These are phyloP conservation scores for Myrmecophaga tridactyla DNA, from an alignment of 2,113 vertebrate species.

Conservation along the genomic window DNA sequence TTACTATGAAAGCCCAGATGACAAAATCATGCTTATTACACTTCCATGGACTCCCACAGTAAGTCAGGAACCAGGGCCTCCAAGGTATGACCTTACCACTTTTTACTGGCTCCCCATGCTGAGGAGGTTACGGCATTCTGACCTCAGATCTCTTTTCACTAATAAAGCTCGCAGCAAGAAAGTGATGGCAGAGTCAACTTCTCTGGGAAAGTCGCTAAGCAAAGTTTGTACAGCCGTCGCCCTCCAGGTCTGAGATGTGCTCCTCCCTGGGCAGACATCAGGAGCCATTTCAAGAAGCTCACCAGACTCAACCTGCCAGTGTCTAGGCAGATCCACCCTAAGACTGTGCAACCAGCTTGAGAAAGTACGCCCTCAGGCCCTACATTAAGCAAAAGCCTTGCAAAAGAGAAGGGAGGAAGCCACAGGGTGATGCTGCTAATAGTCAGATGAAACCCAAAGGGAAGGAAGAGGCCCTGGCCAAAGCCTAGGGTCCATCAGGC, in stretches of 20 bases:
- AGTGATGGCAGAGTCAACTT: not conserved
- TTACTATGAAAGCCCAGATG: not conserved
- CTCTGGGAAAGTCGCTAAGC: not conserved
- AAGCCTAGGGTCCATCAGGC: not conserved
- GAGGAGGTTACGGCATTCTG: not conserved
- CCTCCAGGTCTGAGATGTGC: not conserved
- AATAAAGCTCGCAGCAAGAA: not conserved
- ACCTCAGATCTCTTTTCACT: not conserved
- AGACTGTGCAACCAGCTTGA: not conserved
- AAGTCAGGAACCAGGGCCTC: not conserved
- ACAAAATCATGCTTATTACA: not conserved
- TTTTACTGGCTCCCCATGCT: not conserved
- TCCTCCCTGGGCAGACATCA: not conserved
- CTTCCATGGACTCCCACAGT: not conserved
- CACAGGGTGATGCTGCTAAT: not conserved
- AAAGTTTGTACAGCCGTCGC: not conserved
- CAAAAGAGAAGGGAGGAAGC: slow-evolving; percentile 50
- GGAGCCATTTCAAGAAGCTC: not conserved
- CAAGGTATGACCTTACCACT: not conserved
- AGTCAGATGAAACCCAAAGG: not conserved
- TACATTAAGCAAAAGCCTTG: slow-evolving; percentile 48
- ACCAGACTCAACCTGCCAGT: not conserved
- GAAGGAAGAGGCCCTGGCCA: slow-evolving; percentile 36
- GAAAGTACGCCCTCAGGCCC: not conserved
- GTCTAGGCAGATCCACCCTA: not conserved